Percentiles rank a stretch among this genome's conserved stretches.
Conservation (phyloP, 2,113 vertebrate species). For the Sorex fumeus region DNA sequence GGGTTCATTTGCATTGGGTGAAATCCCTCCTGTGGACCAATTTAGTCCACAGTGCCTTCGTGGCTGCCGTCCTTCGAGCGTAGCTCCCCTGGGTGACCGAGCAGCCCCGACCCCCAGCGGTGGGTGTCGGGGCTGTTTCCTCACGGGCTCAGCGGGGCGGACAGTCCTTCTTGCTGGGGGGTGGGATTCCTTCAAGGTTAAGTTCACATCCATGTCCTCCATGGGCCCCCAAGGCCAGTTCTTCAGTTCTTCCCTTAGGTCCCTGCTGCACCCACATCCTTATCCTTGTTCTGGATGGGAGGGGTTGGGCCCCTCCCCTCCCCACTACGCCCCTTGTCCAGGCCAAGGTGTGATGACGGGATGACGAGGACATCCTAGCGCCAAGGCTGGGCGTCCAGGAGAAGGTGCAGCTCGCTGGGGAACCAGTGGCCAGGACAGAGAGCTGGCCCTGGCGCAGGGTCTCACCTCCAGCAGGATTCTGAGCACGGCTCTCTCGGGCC, state of each 20-base stretch:
- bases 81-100: constrained; percentile 42
- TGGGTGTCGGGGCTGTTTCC: constrained; percentile 63
- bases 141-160: constrained; percentile 57
- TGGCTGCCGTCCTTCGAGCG: constrained; percentile 83
- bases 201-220: background rate
- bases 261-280: background rate
- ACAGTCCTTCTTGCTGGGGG: constrained; percentile 59
- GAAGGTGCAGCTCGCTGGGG: background rate
- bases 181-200: constrained; percentile 39
- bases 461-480: background rate
- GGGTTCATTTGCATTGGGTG: constrained; percentile 92
- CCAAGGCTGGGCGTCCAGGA: background rate
- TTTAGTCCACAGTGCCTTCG: constrained; percentile 85
- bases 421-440: background rate
- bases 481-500: background rate
- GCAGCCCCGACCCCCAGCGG: background rate
- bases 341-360: background rate
- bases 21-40: constrained; percentile 90
- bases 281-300: background rate
- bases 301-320: background rate
- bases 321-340: too few species aligned
- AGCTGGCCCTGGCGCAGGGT: background rate
- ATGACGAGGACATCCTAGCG: too few species aligned
- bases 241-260: background rate
- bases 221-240: background rate